These are phyloP conservation scores for Oryzias woworae DNA, from an alignment of 2,113 vertebrate species.

Conservation along the genomic window DNA sequence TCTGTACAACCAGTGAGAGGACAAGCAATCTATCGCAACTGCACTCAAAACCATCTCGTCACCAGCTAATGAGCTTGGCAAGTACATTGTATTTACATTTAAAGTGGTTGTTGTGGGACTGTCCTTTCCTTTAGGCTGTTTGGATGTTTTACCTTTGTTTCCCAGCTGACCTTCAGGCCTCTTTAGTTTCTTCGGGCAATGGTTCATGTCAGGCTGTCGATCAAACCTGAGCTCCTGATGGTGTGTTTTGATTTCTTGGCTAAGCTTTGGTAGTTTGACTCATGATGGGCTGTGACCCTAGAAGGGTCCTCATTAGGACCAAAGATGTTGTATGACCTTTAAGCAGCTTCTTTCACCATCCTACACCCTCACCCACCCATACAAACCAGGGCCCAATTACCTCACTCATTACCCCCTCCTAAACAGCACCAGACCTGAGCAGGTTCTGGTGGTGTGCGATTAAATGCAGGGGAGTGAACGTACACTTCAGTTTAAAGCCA, in stretches of 20 bases:
- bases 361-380: conserved; percentile 64
- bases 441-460: conserved; percentile 51
- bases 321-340: conserved; percentile 71
- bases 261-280: conserved; percentile 61
- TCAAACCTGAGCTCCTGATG: conserved; percentile 43
- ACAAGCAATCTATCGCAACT: conserved; percentile 53
- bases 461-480: conserved; percentile 46
- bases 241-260: conserved; percentile 44
- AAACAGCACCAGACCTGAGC: conserved; percentile 49
- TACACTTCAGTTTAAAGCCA: conserved; percentile 38
- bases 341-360: conserved; percentile 48
- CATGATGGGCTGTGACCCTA: conserved; percentile 48
- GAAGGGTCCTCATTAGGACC: conserved; percentile 73
- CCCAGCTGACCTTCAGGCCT: conserved; percentile 62
- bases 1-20: conserved; percentile 52
- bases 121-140: conserved; percentile 53
- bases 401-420: conserved; percentile 62
- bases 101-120: conserved; percentile 67
- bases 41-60: conserved; percentile 42
- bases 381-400: conserved; percentile 66
- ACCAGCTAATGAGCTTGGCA: conserved; percentile 55
- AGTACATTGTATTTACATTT: conserved; percentile 72
- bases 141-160: conserved; percentile 69
- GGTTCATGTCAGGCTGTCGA: conserved; percentile 60
- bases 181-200: conserved; percentile 53